phyloP scores from a whole-genome alignment of 2,888 invertebrate genomes.

The Cephus nigrinus region DNA sequence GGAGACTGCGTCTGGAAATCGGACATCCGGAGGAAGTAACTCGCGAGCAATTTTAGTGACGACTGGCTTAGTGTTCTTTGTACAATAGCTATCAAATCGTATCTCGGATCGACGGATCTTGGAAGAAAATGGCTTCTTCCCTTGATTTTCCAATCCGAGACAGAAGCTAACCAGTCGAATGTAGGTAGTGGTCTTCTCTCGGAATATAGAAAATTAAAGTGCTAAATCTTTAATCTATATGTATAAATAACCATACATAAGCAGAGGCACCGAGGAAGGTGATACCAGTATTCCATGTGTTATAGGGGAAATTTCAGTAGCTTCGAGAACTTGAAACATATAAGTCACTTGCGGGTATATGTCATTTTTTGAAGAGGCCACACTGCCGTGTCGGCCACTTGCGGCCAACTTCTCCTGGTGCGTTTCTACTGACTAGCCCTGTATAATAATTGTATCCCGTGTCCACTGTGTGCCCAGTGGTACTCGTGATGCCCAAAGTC shows the following conservation, averaged over 20 bases:
- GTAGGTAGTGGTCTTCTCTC: conserved; percentile 43
- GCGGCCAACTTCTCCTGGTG: too few species aligned
- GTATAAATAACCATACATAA: conserved; percentile 42
- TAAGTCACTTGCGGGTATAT: too few species aligned
- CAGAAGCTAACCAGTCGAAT: conserved; percentile 55
- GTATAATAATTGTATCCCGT: too few species aligned
- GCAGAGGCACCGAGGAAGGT: too few species aligned
- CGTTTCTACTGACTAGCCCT: too few species aligned
- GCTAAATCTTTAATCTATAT: conserved; percentile 47
- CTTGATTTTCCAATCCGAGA: conserved; percentile 21
- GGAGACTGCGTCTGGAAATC: too few species aligned
- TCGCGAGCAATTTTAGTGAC: conserved; percentile 60
- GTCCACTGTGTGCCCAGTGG: too few species aligned
- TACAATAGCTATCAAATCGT: conserved; percentile 34
- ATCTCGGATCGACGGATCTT: conserved; percentile 27
- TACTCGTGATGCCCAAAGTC: neutral
- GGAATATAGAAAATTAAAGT: conserved; percentile 50
- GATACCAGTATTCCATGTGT: too few species aligned
- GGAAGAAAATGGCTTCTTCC: conserved; percentile 18
- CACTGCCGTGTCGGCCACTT: too few species aligned
- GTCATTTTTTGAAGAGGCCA: too few species aligned
- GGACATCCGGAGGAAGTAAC: conserved; percentile 39
- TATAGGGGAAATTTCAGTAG: too few species aligned
- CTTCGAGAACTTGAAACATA: too few species aligned
- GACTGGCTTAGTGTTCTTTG: conserved; percentile 56